Base-by-base conservation (phyloP, 2,888 invertebrate genomes). In the Drosophila mayaguana region DNA sequence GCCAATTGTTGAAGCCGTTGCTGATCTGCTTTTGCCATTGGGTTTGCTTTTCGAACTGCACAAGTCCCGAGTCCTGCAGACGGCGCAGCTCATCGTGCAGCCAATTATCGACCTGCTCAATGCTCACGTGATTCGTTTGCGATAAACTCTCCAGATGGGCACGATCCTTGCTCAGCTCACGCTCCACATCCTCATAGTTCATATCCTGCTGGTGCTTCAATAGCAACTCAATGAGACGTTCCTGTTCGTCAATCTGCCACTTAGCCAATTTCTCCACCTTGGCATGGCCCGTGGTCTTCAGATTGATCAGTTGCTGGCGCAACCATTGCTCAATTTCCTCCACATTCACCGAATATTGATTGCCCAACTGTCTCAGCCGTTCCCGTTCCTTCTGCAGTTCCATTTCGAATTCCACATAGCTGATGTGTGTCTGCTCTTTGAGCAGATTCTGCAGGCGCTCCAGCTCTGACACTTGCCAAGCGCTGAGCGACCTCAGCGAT, bases 301-400 rank as follows among this genome's bases (percentile, higher is more conserved):
- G 62, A 14, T 92, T 91, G 32, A 92, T 76, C 36, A 92, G 62
- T 45, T 92, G 92, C n/a, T 90, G 86, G 7, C 90, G 81, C 40
- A 92, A 65, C 92, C 92, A 92, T 12, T 79, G 78, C 46, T 92
- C 92, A 6, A 92, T 83, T 48, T 92, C 89, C n/a, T 82, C 87
- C 2, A 92, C 91, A 57, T 88, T 90, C 1, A 92, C 76, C 2
- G 92, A 89, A 48, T 92, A 90, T 38, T 91, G 90, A 40, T 77
- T 80, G 3, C 92, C 90, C 40, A 92, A 69, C 16, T 86, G 78
- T 38, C 90, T 87, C 0, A 92, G 63, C 2, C 90, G 90, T 4
- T 83, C 83, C 0, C 86, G 83, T 22, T 92, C 91, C 36, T 90
- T 81, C 20, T 89, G 89, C 42, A 92, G 63, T 48, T 92, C 90